Conservation (phyloP, 2,113 vertebrate genomes). For the Misgurnus mizolepis region DNA sequence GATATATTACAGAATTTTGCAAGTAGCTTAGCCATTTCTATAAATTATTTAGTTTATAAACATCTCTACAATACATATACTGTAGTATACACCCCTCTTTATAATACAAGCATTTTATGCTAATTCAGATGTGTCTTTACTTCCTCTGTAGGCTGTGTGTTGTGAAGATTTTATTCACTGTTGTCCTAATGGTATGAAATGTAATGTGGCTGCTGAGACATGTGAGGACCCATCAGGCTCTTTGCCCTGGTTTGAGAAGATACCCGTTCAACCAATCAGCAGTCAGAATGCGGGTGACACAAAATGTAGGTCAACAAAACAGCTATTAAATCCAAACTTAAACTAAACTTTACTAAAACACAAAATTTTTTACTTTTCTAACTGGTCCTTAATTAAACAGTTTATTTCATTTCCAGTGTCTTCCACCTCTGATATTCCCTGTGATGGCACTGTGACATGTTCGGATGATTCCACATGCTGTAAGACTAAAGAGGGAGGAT, state of each 20-base stretch:
- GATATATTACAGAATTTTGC: no score
- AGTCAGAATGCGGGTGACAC: no score
- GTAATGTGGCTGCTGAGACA: slow-evolving; percentile 60
- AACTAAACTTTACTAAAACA: no score
- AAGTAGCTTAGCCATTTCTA: no score
- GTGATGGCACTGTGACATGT: slow-evolving; percentile 46
- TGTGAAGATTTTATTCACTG: slow-evolving; percentile 74
- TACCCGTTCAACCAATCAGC: slow-evolving; percentile 43
- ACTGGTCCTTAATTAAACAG: background rate
- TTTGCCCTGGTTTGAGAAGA: slow-evolving; percentile 56
- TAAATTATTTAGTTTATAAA: no score
- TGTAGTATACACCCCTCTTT: no score
- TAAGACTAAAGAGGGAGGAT: slow-evolving; percentile 1
- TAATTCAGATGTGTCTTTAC: background rate
- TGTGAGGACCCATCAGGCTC: slow-evolving; percentile 52
- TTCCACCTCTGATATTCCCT: slow-evolving; percentile 40
- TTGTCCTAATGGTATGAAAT: slow-evolving; percentile 70
- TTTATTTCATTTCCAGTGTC: slow-evolving; percentile 47
- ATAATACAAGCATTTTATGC: no score
- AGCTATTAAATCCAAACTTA: no score
- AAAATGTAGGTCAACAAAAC: no score
- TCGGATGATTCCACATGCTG: slow-evolving; percentile 60
- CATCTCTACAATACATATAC: no score
- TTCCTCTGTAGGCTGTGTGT: slow-evolving; percentile 72
- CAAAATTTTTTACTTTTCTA: no score